Conservation (phyloP, 2,797 vertebrate genomes). For the Schizothorax lantsangensis region DNA sequence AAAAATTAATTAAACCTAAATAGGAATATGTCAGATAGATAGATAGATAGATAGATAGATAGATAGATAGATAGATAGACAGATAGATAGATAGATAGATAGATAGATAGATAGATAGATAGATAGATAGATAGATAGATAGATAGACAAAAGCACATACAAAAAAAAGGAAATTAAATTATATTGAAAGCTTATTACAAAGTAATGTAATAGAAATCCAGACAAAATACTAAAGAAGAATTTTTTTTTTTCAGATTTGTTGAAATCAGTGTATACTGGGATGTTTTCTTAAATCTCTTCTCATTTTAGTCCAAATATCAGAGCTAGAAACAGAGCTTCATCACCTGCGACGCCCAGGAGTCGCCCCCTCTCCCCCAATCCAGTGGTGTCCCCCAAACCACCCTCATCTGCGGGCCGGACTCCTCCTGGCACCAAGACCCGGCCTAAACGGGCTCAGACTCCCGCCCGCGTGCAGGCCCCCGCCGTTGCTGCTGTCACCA, state of each 20-base stretch:
- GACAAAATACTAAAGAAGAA: neutral
- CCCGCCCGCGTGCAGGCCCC: slow-evolving; percentile 73
- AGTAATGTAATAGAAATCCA: neutral
- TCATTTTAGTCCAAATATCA: slow-evolving; percentile 70
- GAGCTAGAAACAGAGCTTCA: slow-evolving; percentile 82
- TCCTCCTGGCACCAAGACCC: slow-evolving; percentile 79
- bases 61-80: too few relatives aligned
- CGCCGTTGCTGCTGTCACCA: slow-evolving; percentile 69
- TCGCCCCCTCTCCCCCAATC: slow-evolving; percentile 82
- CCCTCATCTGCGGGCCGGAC: slow-evolving; percentile 69
- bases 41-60: neutral
- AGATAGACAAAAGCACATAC: too few relatives aligned
- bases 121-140: too few relatives aligned
- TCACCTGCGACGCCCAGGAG: slow-evolving; percentile 85
- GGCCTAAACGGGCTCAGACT: slow-evolving; percentile 81
- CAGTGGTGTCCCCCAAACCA: slow-evolving; percentile 66
- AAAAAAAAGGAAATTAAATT: neutral
- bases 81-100: too few relatives aligned
- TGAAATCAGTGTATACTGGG: neutral
- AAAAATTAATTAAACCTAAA: neutral
- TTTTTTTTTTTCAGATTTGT: neutral
- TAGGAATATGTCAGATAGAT: neutral
- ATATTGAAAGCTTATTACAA: neutral
- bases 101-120: too few relatives aligned
- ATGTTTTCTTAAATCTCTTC: slow-evolving; percentile 15